phyloP scores from a whole-genome alignment of 2,888 invertebrate species.

The Malachius bipustulatus region DNA sequence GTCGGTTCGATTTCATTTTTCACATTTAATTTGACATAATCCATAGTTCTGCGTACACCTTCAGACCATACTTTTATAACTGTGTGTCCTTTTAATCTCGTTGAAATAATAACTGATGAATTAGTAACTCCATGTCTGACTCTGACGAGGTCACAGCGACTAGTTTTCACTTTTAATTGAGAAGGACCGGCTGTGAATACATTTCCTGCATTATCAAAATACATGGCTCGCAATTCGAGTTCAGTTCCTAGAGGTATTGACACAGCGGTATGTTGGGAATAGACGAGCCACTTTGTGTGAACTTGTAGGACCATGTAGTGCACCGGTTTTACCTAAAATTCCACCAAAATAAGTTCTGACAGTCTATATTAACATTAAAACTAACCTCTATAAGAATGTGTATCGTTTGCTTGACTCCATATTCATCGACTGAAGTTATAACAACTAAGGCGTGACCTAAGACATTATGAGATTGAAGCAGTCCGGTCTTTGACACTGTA shows the following conservation, averaged over 20 bases:
- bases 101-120: conserved; percentile 37
- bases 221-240: conserved; percentile 39
- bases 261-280: conserved; percentile 22
- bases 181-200: conserved; percentile 41
- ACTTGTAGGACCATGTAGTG: conserved; percentile 37
- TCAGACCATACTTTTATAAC: conserved; percentile 41
- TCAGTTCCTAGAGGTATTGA: conserved; percentile 42
- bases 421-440: conserved; percentile 40
- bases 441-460: conserved; percentile 37
- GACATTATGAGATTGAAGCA: conserved; percentile 29
- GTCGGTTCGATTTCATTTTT: conserved; percentile 34
- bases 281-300: conserved; percentile 29
- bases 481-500: conserved; percentile 29
- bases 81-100: conserved; percentile 39
- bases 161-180: conserved; percentile 38
- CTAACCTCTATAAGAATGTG: conserved; percentile 41
- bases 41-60: conserved; percentile 31
- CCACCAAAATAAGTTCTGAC: conserved; percentile 4
- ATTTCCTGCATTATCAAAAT: conserved; percentile 44
- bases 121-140: conserved; percentile 39
- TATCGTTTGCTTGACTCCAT: conserved; percentile 41
- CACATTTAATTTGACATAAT: conserved; percentile 35
- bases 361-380: conserved; percentile 1
- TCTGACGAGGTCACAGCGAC: conserved; percentile 36
- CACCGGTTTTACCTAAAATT: conserved; percentile 34